These are phyloP conservation scores for Nephila pilipes DNA, from an alignment of 1,140 invertebrate genomes.

Conservation along the genomic window DNA sequence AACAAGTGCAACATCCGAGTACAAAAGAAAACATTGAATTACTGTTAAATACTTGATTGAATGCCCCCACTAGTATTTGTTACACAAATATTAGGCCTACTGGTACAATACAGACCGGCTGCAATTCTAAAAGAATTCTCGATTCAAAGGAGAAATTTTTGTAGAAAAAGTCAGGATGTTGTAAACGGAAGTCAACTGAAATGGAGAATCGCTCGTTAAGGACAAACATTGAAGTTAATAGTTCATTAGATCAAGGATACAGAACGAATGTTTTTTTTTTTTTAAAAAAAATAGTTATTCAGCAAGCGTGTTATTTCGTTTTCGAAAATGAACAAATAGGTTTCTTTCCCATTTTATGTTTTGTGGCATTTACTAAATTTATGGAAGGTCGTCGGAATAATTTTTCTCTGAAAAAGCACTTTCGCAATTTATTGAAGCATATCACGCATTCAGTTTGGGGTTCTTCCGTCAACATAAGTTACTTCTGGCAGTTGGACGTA, in stretches of 20 bases:
- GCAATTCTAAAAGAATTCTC: too few relatives aligned
- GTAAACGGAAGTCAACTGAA: not conserved
- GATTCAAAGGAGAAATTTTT: too few relatives aligned
- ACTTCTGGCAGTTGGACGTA: not conserved
- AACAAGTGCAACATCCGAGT: not conserved
- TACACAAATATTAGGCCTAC: not conserved
- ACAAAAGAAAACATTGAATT: not conserved
- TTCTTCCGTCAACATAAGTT: slow-evolving; percentile 30
- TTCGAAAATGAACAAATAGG: slow-evolving; percentile 3
- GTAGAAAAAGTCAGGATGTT: too few relatives aligned
- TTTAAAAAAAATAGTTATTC: not conserved
- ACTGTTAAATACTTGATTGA: not conserved
- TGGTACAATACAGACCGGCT: too few relatives aligned
- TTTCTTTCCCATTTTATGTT: not conserved
- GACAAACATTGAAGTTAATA: slow-evolving; percentile 28
- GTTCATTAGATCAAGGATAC: slow-evolving; percentile 32
- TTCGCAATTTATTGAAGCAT: not conserved
- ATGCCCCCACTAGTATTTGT: not conserved
- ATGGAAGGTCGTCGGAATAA: slow-evolving; percentile 1
- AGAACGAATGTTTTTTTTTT: not conserved
- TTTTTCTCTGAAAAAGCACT: not conserved
- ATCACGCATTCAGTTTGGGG: not conserved
- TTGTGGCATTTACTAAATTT: not conserved
- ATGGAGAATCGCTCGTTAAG: not conserved
- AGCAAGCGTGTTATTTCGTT: not conserved